Conservation (phyloP, 2,113 vertebrate species). For the Epinephelus moara region DNA sequence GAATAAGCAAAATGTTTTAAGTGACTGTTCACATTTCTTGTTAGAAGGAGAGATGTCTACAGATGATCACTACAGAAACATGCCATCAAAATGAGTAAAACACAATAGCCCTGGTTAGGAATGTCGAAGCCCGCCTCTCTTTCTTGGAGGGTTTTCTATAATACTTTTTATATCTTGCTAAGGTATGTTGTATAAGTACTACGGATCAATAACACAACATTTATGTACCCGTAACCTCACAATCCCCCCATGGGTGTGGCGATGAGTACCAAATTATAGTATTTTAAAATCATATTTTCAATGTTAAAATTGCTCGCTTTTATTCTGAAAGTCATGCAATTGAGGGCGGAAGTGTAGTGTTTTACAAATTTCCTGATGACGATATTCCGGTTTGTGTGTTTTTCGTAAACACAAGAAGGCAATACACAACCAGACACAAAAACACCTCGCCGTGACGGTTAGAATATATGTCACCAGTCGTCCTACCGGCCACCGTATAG, state of each 20-base stretch:
- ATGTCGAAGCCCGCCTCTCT: no score
- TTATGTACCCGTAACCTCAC: background rate
- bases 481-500: no score
- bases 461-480: background rate
- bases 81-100: background rate
- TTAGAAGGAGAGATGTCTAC: no score
- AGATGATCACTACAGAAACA: no score
- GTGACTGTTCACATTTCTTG: no score
- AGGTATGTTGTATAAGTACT: background rate
- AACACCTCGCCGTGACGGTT: background rate
- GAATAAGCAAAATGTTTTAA: no score
- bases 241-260: background rate
- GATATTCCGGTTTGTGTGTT: conserved; percentile 41
- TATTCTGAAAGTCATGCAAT: conserved; percentile 14
- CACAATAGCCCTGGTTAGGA: background rate
- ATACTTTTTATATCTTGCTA: background rate
- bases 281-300: background rate
- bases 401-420: conserved; percentile 55
- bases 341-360: background rate
- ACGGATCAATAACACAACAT: background rate
- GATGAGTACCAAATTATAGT: background rate
- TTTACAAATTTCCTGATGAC: conserved; percentile 6
- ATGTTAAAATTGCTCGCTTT: background rate
- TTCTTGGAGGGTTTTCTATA: background rate
- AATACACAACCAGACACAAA: background rate